These are phyloP conservation scores for Auanema freiburgensis DNA, from an alignment of 2,888 invertebrate species.

Conservation along the genomic window DNA sequence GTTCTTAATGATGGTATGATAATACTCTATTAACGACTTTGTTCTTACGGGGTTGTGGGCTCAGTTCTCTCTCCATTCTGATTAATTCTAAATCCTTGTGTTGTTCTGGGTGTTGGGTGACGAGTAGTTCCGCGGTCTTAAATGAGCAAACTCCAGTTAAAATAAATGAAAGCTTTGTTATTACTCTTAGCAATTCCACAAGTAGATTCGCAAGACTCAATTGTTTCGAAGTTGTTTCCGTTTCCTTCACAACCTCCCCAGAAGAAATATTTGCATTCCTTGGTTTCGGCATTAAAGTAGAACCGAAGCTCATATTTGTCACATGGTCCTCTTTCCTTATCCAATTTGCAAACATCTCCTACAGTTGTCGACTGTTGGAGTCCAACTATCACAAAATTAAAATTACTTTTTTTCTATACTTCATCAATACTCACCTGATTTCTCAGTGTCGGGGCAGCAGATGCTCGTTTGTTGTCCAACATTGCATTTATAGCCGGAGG, in stretches of 20 bases:
- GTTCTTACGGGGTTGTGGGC: slow-evolving; percentile 5
- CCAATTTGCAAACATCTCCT: slow-evolving; percentile 40
- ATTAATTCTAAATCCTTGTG: slow-evolving; percentile 36
- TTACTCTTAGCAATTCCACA: slow-evolving; percentile 24
- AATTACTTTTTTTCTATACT: neutral
- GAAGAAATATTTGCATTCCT: slow-evolving; percentile 64
- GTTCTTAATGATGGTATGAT: neutral
- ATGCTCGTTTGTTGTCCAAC: slow-evolving; percentile 49
- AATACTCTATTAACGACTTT: neutral
- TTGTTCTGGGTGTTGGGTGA: slow-evolving; percentile 27
- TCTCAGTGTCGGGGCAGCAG: slow-evolving; percentile 58
- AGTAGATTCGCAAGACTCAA: slow-evolving; percentile 34
- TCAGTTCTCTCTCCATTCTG: slow-evolving; percentile 21
- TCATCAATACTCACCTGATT: slow-evolving; percentile 25
- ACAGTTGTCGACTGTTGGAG: slow-evolving; percentile 27
- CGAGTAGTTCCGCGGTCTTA: slow-evolving; percentile 1
- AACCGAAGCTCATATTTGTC: slow-evolving; percentile 63
- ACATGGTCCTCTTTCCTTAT: slow-evolving; percentile 64
- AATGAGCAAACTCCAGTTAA: neutral
- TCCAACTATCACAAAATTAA: slow-evolving; percentile 35
- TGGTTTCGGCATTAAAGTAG: slow-evolving; percentile 49
- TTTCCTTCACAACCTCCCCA: slow-evolving; percentile 64
- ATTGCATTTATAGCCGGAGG: slow-evolving; percentile 56
- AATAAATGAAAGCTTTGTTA: neutral
- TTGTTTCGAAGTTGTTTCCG: slow-evolving; percentile 58